Conservation (phyloP, 1,140 invertebrate species). For the Penaeus vannamei region DNA sequence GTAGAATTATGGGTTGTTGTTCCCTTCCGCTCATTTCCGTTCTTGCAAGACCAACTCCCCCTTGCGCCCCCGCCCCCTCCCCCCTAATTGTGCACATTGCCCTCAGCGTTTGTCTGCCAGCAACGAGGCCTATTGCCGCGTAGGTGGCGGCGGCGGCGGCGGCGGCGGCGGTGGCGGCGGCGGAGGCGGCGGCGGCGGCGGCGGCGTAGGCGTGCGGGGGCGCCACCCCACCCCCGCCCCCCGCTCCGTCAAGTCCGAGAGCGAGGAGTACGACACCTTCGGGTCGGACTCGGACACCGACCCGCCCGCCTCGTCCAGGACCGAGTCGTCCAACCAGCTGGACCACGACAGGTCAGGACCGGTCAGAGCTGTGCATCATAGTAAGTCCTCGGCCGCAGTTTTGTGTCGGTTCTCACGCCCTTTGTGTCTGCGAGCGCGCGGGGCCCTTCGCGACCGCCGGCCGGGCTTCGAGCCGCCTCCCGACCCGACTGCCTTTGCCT, state of each 20-base stretch:
- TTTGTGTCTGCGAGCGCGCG: background rate
- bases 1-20: no score
- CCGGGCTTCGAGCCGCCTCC: no score
- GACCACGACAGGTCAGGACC: constrained; percentile 80
- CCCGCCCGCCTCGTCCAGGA: constrained; percentile 81
- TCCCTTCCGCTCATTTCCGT: no score
- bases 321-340: constrained; percentile 83
- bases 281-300: constrained; percentile 84
- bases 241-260: constrained; percentile 72
- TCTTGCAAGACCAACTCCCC: background rate
- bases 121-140: constrained; percentile 47
- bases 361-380: constrained; percentile 77
- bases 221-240: constrained; percentile 58
- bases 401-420: background rate
- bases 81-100: no score
- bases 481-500: no score
- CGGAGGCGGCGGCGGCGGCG: background rate
- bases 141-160: constrained; percentile 12
- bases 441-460: no score
- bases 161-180: background rate
- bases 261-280: constrained; percentile 80
- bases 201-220: constrained; percentile 31
- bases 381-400: constrained; percentile 71
- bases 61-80: background rate
- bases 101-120: constrained; percentile 35